Base-by-base conservation (phyloP, 2,797 vertebrate species). In the Erithacus rubecula region DNA sequence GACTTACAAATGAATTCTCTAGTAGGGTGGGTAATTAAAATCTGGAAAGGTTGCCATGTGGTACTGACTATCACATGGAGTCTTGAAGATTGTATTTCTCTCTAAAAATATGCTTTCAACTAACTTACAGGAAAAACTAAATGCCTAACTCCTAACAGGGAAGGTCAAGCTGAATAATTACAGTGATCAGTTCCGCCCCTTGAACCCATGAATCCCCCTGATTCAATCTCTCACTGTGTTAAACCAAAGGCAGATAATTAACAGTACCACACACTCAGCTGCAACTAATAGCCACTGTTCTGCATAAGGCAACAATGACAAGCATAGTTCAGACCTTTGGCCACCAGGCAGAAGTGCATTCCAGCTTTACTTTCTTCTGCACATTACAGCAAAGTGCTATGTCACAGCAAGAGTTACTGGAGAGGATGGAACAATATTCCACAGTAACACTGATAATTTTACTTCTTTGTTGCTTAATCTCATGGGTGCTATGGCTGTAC, bases 1-100 rank as follows among this genome's bases (percentile, higher is more conserved):
- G 60, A 92, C 87, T 94, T 93, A 93, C 58, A 83, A 94, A 71
- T 29, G 9, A 89, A 82, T 89, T 94, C 90, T 82, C 75, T 90
- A 89, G 71, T 60, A 70, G 70, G 58, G 49, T 67, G 64, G 63
- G 64, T 89, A 95, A 93, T 89, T 96, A 85, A 93, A 89, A 74
- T 58, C 49, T 60, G 63, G 67, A 93, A 93, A 90, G 60, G 56
- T 89, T 94, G 75, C 64, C 83, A 93, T 60, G 39, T 90, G 78
- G 75, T 93, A 89, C 52, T 82, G 47, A 52, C 47, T 60, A 87
- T 82, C 75, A 60, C 24, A 56, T 0, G 4, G 30, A 92, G 60
- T 67, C 63, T 69, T 76, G 32, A 90, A 90, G 59, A 83, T 5
- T 72, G 23, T 24, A 79, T 52, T 87, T 86, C 34, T 71, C 47